Base-by-base conservation (phyloP, 1,140 invertebrate genomes). In the Patella vulgata region DNA sequence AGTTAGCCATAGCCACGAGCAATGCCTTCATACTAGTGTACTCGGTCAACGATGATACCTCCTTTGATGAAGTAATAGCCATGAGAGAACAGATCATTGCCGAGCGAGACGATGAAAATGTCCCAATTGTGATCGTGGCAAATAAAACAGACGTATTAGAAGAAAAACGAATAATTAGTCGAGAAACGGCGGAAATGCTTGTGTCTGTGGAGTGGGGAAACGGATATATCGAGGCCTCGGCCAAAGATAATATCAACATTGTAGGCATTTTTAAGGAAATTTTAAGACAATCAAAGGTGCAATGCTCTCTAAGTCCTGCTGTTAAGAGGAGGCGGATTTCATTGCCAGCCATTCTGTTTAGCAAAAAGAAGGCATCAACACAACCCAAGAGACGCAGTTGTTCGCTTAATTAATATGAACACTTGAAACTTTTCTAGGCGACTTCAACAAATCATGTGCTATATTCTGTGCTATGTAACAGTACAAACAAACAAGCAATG, bases 11-110 rank as follows among this genome's bases (percentile, higher is more conserved):
- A 79, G 91, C 91, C 70, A 94, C 90, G 1, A 93, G 75, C 48
- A 93, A 96, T 75, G 94, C 93, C 4, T 96, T 96, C 78, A 89
- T 96, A 42, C 85, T 97, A 25, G 94, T 96, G 9, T 96, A 94
- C 80, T 91, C 95, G 59, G 90, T 95, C 12, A 92, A 90, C 36
- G 91, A 95, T 75, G 86, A 88, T 0, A 86, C 86, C 23, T 93
- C 93, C 8, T 96, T 95, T 75, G 88, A 92, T 33, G 70, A 73
- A 89, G 90, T 76, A 0, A 68, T 65, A 23, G 23, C 44, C 21
- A 59, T 78, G 3, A 58, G 76, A 36, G 68, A 78, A 42, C 56
- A 71, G 39, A 74, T 78, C 36, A 36, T 78, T 39, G 60, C 51
- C 14, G 68, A 73, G 42, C 46, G 68, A 40, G 42, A 62, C 28